Evolutionary conservation across 2,888 invertebrate genomes (phyloP), one percentile per base, ranked within the genome.

Genomic region (Philonicus albiceps): DNA sequence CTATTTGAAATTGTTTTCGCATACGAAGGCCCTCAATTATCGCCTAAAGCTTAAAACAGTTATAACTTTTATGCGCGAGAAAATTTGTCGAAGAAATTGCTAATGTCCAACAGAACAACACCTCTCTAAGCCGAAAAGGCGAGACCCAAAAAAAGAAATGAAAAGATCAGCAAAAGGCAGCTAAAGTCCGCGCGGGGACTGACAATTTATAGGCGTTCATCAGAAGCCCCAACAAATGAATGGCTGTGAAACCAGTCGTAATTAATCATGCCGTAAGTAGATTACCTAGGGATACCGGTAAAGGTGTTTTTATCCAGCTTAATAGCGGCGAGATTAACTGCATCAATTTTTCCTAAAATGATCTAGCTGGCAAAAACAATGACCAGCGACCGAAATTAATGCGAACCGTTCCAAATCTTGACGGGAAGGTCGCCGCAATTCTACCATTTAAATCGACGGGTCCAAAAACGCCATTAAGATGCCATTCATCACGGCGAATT

Each of bases 281-380:
- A 81, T 81, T 78, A 27, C 30, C 78, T 43, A 4, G 49, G 16
- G 49, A 81, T 64, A 81, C 81, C 81, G 81, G 81, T 37, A 81
- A 81, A 81, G 81, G 81, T 81, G 81, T 81, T 81, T 81, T 81
- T 81, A 81, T 81, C 64, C 81, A 55, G 31, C 55, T 81, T 81
- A 81, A 81, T 81, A 34, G 31, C n/a, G 19, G 49, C 30, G 34
- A 55, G 81, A 81, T 81, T 81, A 81, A 81, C 55, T 81, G 55
- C 81, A 55, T 81, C 31, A 55, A 81, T 81, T 55, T 81, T 31
- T 37, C 55, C 34, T 7, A 80, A 81, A 43, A 43, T 7, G 64
- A 43, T 49, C 13, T 53, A n/a, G 8, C 49, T 16, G 22, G 19
- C 53, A 55, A 81, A 81, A 55, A 64, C 34, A 81, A 34, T 55